phyloP scores from a whole-genome alignment of 2,888 invertebrate genomes.

The Vanessa cardui region DNA sequence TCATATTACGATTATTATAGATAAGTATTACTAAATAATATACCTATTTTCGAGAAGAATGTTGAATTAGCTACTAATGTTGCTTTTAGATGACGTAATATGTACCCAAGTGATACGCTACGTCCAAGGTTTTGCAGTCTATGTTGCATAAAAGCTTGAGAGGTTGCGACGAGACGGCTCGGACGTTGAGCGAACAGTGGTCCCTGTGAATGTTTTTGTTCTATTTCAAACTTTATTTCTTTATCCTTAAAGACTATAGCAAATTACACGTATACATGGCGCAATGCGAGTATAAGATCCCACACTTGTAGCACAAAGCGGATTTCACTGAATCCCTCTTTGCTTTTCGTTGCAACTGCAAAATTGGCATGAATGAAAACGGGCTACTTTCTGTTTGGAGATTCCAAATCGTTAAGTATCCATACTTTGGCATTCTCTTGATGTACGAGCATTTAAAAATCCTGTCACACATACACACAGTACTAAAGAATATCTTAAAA shows the following conservation, averaged over 20 bases:
- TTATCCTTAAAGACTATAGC: slow-evolving; percentile 14
- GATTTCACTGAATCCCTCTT: slow-evolving; percentile 42
- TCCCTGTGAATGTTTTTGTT: slow-evolving; percentile 18
- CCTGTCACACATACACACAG: background rate
- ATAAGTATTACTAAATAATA: no score
- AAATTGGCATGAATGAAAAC: slow-evolving; percentile 42
- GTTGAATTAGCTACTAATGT: background rate
- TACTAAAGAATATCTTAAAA: background rate
- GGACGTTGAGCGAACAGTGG: slow-evolving; percentile 28
- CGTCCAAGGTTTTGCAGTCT: slow-evolving; percentile 24
- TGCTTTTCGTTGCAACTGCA: slow-evolving; percentile 38
- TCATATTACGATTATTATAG: no score
- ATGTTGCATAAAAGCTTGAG: slow-evolving; percentile 36
- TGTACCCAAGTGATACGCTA: slow-evolving; percentile 18
- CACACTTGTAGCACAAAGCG: slow-evolving; percentile 41
- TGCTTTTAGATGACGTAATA: slow-evolving; percentile 15
- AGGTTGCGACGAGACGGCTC: slow-evolving; percentile 35
- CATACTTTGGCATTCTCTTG: slow-evolving; percentile 16
- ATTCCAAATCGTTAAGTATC: slow-evolving; percentile 33
- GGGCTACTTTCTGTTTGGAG: slow-evolving; percentile 35
- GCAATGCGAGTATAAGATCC: slow-evolving; percentile 39
- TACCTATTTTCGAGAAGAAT: background rate
- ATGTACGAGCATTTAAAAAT: background rate
- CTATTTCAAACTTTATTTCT: slow-evolving; percentile 25
- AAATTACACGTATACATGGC: slow-evolving; percentile 4